A percentile compares a stretch with the other conserved stretches of the same genome.
These are phyloP conservation scores for Dendropsophus ebraccatus DNA, from an alignment of 2,113 vertebrate species.

Conservation along the genomic window DNA sequence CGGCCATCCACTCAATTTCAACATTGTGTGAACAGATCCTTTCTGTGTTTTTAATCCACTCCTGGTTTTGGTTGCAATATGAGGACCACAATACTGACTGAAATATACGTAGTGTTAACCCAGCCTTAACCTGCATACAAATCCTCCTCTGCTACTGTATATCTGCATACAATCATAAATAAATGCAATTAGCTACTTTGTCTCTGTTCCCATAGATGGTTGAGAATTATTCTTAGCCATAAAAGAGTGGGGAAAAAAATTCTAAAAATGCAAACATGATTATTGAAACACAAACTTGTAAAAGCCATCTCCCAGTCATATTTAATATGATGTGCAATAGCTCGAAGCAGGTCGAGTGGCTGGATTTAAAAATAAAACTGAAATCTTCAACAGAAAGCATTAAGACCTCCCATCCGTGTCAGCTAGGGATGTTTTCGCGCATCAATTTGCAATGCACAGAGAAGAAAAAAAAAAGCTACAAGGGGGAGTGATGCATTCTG, in stretches of 20 bases:
- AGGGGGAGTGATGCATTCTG: conserved; percentile 79
- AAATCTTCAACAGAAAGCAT: conserved; percentile 81
- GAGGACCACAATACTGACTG: too few relatives aligned
- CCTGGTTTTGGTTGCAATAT: too few relatives aligned
- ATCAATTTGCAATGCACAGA: conserved; percentile 70
- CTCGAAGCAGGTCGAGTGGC: conserved; percentile 75
- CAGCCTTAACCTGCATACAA: too few relatives aligned
- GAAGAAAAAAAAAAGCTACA: conserved; percentile 70
- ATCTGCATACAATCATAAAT: neutral
- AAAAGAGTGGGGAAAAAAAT: neutral
- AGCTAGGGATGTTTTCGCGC: conserved; percentile 73
- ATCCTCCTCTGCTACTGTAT: too few relatives aligned
- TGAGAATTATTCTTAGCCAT: too few relatives aligned
- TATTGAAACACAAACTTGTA: conserved; percentile 26
- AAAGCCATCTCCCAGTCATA: conserved; percentile 2
- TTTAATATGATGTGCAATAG: conserved; percentile 69
- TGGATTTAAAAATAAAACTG: conserved; percentile 82
- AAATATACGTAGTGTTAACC: too few relatives aligned
- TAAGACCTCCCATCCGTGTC: conserved; percentile 76
- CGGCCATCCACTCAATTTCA: too few relatives aligned
- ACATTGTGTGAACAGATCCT: too few relatives aligned
- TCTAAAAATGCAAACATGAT: conserved; percentile 15
- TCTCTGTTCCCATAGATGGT: too few relatives aligned
- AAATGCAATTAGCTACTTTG: too few relatives aligned
- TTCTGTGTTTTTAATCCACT: too few relatives aligned